Evolutionary conservation across 92 coral and sea anemone species (phyloP).

Genomic region (Zoanthus sansibaricus): DNA sequence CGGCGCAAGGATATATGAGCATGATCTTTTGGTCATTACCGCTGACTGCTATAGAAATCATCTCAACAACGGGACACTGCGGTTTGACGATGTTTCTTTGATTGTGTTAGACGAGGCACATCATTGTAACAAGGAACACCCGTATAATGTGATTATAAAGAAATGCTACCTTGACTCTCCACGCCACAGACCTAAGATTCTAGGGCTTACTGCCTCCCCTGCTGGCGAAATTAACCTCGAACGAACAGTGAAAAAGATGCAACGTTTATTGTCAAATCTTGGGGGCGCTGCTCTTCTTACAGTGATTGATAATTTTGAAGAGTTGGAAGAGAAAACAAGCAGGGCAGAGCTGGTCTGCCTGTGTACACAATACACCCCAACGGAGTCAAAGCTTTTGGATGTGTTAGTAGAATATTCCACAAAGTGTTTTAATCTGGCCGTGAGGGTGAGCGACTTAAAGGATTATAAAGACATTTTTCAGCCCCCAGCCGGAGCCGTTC

Average conservation of each 20-base stretch:
- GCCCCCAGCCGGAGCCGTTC: slow-evolving; percentile 80
- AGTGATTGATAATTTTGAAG: slow-evolving; percentile 62
- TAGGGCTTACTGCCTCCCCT: slow-evolving; percentile 88
- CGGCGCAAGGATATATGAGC: slow-evolving; percentile 83
- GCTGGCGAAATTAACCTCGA: slow-evolving; percentile 89
- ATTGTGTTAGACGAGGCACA: slow-evolving; percentile 90
- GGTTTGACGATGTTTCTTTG: slow-evolving; percentile 86
- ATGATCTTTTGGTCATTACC: slow-evolving; percentile 86
- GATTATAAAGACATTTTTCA: slow-evolving; percentile 93
- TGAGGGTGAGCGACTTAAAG: slow-evolving; percentile 88
- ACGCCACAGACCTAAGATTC: slow-evolving; percentile 80
- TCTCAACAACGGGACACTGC: slow-evolving; percentile 88
- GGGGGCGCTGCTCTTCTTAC: slow-evolving; percentile 80
- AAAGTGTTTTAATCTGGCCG: slow-evolving; percentile 87
- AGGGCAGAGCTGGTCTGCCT: slow-evolving; percentile 74
- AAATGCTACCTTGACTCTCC: slow-evolving; percentile 76
- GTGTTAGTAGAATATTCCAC: slow-evolving; percentile 76
- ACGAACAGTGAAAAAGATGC: slow-evolving; percentile 79
- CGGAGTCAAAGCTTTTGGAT: slow-evolving; percentile 66
- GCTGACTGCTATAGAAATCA: slow-evolving; percentile 92
- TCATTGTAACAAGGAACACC: slow-evolving; percentile 91
- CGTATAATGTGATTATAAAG: slow-evolving; percentile 88
- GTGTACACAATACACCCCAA: slow-evolving; percentile 63
- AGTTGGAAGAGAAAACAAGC: slow-evolving; percentile 75
- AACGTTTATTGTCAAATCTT: slow-evolving; percentile 74